A percentile compares a stretch with the other conserved stretches of the same genome.
Evolutionary conservation across 2,888 invertebrate genomes (phyloP).

Genomic region (Chrysomela aeneicollis): DNA sequence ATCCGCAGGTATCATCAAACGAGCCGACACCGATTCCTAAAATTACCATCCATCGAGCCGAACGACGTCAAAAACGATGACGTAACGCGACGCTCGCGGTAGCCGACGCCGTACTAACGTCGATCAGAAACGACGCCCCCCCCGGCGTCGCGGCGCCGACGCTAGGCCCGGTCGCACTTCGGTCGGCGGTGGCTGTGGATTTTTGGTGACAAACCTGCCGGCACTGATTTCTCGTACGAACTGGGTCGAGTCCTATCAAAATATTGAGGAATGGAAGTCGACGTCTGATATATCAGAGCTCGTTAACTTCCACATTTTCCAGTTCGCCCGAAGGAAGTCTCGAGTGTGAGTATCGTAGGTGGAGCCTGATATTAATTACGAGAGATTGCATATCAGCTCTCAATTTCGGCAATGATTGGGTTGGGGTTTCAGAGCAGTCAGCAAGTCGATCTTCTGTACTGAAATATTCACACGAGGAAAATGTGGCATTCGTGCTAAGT

Average conservation of each 20-base stretch:
- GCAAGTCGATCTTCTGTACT: no score
- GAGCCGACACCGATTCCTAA: not conserved
- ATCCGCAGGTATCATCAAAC: not conserved
- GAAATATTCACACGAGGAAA: no score
- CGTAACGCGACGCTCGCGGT: slow-evolving; percentile 5
- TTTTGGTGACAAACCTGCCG: slow-evolving; percentile 30
- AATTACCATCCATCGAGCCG: not conserved
- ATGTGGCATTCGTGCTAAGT: no score
- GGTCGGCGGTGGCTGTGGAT: slow-evolving; percentile 13
- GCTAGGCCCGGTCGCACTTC: not conserved
- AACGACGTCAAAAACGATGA: not conserved
- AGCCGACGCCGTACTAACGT: slow-evolving; percentile 31
- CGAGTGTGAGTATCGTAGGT: not conserved
- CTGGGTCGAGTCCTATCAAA: slow-evolving; percentile 32
- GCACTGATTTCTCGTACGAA: slow-evolving; percentile 33
- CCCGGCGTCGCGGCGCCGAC: slow-evolving; percentile 34
- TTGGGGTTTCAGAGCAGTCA: no score
- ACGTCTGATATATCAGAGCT: slow-evolving; percentile 11
- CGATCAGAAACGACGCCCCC: slow-evolving; percentile 37
- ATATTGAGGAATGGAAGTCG: slow-evolving; percentile 30
- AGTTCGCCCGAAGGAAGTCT: not conserved
- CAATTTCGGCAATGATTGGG: no score
- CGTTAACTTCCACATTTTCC: slow-evolving; percentile 14
- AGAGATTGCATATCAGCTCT: no score
- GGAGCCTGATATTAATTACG: not conserved